Percentiles rank a stretch among this genome's conserved stretches.
Conservation (phyloP, 2,797 vertebrate species). For the Acipenser oxyrinchus region DNA sequence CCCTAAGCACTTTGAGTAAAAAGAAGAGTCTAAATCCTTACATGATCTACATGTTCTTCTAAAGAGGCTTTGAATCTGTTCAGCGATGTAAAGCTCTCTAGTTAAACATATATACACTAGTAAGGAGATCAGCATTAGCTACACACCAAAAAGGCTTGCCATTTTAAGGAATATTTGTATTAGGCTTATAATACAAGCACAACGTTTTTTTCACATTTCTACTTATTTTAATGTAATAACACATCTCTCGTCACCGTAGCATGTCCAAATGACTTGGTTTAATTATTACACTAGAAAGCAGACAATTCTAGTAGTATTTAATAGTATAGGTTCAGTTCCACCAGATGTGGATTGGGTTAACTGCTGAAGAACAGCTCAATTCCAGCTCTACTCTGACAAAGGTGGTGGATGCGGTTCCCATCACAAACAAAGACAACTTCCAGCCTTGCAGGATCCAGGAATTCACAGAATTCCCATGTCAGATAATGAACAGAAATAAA, state of each 20-base stretch:
- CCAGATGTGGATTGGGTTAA: neutral
- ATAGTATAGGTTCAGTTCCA: too few species aligned
- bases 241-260: too few species aligned
- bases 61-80: slow-evolving; percentile 24
- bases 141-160: too few species aligned
- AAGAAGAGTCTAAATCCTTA: slow-evolving; percentile 39
- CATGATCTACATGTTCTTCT: slow-evolving; percentile 41
- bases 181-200: too few species aligned
- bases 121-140: too few species aligned
- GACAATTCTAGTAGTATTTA: too few species aligned
- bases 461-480: neutral
- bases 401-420: neutral
- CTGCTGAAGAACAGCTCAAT: neutral
- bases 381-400: neutral
- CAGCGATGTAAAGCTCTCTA: slow-evolving; percentile 31
- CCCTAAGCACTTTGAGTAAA: slow-evolving; percentile 38
- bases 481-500: neutral
- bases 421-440: neutral
- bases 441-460: neutral
- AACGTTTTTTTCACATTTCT: too few species aligned
- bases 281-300: too few species aligned
- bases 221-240: too few species aligned
- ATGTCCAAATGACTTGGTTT: too few species aligned
- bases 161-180: too few species aligned
- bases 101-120: too few species aligned